Base-by-base conservation (phyloP, 2,888 invertebrate species). In the Polylopha cassiicola region DNA sequence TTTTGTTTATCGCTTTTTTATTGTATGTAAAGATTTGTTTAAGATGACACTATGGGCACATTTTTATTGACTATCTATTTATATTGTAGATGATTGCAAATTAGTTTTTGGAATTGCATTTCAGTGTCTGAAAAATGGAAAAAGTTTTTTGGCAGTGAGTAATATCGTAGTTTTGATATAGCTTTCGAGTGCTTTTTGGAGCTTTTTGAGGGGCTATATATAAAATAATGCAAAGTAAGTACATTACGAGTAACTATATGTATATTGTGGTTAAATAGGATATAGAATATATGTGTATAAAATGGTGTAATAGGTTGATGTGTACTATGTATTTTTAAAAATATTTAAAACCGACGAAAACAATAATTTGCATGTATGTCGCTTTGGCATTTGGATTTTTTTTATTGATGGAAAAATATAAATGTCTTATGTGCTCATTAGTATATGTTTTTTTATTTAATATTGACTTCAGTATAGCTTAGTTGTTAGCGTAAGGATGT, bases 131-230 rank as follows among this genome's bases (percentile, higher is more conserved):
- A 84, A 51, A 82, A 82, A 69, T 79, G 81, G 81, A 82, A 82
- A 81, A 81, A 78, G 78, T 66, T 84, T 63, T 84, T 75, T 77
- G 84, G 84, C 73, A 84, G 85, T 85, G 76, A 85, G 84, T 85
- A 81, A 78, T 63, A 65, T 66, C 10, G 65, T 76, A 72, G 71
- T 76, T 62, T 73, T 69, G 65, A 66, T 65, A 64, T 47, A 50
- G 76, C 69, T 75, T 71, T 37, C 39, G 48, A 49, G 51, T 54
- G 50, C 50, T 30, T 21, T 46, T 30, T 24, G 39, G 21, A 20
- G 26, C 32, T 34, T 27, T 7, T 46, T 32, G 11, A 5, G 16
- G 14, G 15, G n/a, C n/a, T n/a, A 16, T 33, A 32, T 30, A 24
- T 22, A 4, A 37, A 3, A 18, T 33, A 37, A 36, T 17, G 18